Conservation (phyloP, 2,113 vertebrate genomes). For the Andinoacara biseriatus region DNA sequence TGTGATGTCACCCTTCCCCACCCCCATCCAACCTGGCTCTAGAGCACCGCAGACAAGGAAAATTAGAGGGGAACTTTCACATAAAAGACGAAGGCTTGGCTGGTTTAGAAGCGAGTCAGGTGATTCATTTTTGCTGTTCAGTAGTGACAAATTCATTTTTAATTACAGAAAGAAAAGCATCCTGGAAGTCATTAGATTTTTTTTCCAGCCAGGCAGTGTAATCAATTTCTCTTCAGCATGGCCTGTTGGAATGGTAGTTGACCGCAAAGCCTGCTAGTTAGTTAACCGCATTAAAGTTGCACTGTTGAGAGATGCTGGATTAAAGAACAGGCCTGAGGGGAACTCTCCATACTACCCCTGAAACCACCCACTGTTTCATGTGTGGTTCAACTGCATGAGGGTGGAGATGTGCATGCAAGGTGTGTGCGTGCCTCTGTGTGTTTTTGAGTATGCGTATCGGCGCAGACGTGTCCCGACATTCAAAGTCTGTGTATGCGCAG, state of each 20-base stretch:
- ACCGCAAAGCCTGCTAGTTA: conserved; percentile 71
- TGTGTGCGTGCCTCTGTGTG: conserved; percentile 54
- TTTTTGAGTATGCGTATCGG: conserved; percentile 2
- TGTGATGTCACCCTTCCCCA: conserved; percentile 73
- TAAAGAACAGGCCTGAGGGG: conserved; percentile 66
- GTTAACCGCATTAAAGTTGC: conserved; percentile 65
- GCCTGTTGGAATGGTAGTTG: conserved; percentile 53
- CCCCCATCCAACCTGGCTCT: conserved; percentile 52
- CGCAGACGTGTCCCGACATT: conserved; percentile 42
- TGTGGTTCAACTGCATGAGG: conserved; percentile 55
- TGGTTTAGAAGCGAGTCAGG: conserved; percentile 72
- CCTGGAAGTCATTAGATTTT: conserved; percentile 64
- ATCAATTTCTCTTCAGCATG: conserved; percentile 67
- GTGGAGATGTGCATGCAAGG: conserved; percentile 63
- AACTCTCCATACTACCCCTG: conserved; percentile 45
- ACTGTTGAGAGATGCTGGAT: conserved; percentile 62
- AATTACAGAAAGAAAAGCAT: conserved; percentile 63
- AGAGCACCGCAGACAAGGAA: conserved; percentile 66
- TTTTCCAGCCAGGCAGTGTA: conserved; percentile 55
- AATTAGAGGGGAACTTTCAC: conserved; percentile 80
- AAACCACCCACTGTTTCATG: conserved; percentile 67
- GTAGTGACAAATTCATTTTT: conserved; percentile 67
- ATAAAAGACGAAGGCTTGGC: conserved; percentile 76
- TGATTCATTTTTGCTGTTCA: conserved; percentile 58
- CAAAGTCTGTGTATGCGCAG: conserved; percentile 1